A percentile compares a stretch with the other conserved stretches of the same genome.
phyloP scores from a whole-genome alignment of 1,140 invertebrate species.

The Pseudomyrmex flavicornis region DNA sequence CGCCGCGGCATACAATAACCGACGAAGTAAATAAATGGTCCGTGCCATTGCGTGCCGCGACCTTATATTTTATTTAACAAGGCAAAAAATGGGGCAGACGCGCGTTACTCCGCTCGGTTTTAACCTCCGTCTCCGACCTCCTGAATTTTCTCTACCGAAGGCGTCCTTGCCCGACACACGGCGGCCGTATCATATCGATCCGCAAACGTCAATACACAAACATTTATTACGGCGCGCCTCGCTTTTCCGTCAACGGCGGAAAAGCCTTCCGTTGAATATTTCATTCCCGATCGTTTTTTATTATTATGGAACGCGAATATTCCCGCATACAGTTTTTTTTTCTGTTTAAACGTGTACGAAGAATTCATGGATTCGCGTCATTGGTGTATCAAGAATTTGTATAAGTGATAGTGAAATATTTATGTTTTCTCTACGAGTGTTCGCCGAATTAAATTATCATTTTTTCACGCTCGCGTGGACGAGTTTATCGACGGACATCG shows the following conservation, averaged over 20 bases:
- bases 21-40: constrained; percentile 56
- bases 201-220: constrained; percentile 17
- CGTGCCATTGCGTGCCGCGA: constrained; percentile 44
- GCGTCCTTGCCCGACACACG: not conserved
- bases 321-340: not conserved
- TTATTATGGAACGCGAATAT: not conserved
- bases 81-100: constrained; percentile 20
- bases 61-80: constrained; percentile 60
- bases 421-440: no score
- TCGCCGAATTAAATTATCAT: no score
- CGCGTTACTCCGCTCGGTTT: constrained; percentile 4
- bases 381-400: no score
- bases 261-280: not conserved
- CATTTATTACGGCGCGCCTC: constrained; percentile 38
- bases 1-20: not conserved
- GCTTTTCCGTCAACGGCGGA: constrained; percentile 5
- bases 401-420: no score
- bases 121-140: not conserved
- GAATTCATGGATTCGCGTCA: not conserved
- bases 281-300: not conserved
- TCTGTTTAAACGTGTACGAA: not conserved
- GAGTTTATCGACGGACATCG: no score
- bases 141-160: constrained; percentile 38
- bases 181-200: not conserved
- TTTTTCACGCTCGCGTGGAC: no score